Base-by-base conservation (phyloP, 2,888 invertebrate genomes). In the Eristalis intricaria region DNA sequence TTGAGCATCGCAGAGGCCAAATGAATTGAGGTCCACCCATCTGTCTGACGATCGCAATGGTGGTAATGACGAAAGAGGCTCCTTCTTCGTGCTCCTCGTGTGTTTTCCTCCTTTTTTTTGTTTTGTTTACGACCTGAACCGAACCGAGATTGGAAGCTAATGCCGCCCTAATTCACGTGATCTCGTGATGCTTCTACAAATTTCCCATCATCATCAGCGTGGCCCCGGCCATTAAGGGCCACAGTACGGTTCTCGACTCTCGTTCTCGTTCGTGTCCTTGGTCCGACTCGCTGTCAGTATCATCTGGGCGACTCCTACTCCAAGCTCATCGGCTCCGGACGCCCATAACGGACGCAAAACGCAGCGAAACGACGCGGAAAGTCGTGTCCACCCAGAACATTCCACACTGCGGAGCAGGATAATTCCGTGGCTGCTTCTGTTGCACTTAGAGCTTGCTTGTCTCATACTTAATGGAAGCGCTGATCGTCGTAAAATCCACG, bases 351-450 rank as follows among this genome's bases (percentile, higher is more conserved):
- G 63, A 56, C 79, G 50, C 43, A 76, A 75, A 84, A 26, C 26
- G 26, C 26, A 26, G 26, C 2, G 2, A 26, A 26, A 76, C n/a
- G 43, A 50, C 7, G 43, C 5, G 19, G 50, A 50, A 19, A 50
- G 50, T 84, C 87, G 87, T 87, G 86, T 87, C 87, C 84, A 87
- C 87, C 87, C 56, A 65, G 84, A 70, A 66, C 8, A 50, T 50
- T 50, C 50, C 50, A 50, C 19, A 19, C 50, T n/a, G 19, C 19
- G n/a, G 2, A 8, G 50, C 69, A 86, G 83, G 87, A 87, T 87
- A 70, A 77, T 56, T 38, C 32, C 22, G 29, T n/a, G 15, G 22
- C 13, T 84, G 83, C 86, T 87, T 79, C 87, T 84, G 87, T 78
- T 83, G 76, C 78, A 76, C 74, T 74, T 61, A 65, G n/a, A 58